Percentiles rank a stretch among this genome's conserved stretches.
phyloP scores from a whole-genome alignment of 1,140 invertebrate genomes.

The Coenobita brevimanus region DNA sequence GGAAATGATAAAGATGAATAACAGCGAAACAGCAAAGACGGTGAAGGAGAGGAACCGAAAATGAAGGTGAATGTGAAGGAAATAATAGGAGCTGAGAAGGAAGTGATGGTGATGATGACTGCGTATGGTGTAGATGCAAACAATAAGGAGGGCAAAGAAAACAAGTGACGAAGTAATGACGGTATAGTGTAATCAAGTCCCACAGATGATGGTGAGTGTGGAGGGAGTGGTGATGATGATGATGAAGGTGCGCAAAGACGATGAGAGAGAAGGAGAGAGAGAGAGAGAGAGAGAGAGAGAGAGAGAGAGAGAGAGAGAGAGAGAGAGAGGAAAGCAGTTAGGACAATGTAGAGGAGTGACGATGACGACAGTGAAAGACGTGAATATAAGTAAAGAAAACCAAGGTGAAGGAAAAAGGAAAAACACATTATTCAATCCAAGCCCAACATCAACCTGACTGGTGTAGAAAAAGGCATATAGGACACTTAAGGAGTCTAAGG shows the following conservation, averaged over 20 bases:
- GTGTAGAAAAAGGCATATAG: not conserved
- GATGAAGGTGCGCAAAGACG: not conserved
- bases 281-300: constrained; percentile 11
- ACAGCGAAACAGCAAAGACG: no score
- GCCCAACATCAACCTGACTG: not conserved
- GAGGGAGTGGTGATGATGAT: not conserved
- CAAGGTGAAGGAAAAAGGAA: not conserved
- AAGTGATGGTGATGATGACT: no score
- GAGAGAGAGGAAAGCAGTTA: not conserved
- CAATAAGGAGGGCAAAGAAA: no score
- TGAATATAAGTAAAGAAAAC: not conserved
- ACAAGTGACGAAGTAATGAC: no score
- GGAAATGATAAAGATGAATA: no score
- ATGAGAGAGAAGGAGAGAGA: not conserved
- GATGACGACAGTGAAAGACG: constrained; percentile 8
- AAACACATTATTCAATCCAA: not conserved
- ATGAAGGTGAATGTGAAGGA: no score
- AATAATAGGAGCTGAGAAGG: no score
- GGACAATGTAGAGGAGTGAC: not conserved
- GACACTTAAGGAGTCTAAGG: no score
- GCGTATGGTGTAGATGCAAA: no score
- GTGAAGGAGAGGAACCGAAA: no score
- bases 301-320: constrained; percentile 3
- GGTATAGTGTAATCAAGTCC: no score
- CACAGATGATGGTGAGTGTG: not conserved